Evolutionary conservation across 1,140 invertebrate genomes (phyloP), one percentile per base, ranked within the genome.

Genomic region (Ooceraea biroi): DNA sequence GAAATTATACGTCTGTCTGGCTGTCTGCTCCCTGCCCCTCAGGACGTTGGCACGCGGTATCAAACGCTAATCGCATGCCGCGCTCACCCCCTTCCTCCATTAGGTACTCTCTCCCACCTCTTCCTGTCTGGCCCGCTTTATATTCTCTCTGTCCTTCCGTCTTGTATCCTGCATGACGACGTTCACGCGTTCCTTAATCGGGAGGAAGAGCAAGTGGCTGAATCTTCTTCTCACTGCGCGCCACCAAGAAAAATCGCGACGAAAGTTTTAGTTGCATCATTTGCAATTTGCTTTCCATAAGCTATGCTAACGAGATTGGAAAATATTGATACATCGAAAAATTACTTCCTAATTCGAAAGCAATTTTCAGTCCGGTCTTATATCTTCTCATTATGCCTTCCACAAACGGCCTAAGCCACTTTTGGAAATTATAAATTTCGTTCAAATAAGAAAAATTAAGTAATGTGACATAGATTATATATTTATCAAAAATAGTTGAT

Each of bases 1-100:
- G 85, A 92, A 92, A 93, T 93, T 93, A 92, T 93, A 92, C 74
- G 92, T 93, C 92, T 92, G 91, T 92, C 90, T 92, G 87, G 86
- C 87, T 86, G 90, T 91, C 91, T 88, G 88, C 89, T 91, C 90
- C 87, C 82, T 36, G 85, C 82, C 85, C 84, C 91, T 91, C 88
- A 91, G 89, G 89, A 92, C 91, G 89, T 91, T 91, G 86, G 88
- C 91, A 89, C 90, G 87, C 87, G 87, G 84, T 86, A 88, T 88
- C 86, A 89, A 89, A 90, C 88, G 88, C 86, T 90, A 90, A 90
- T 89, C 87, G 87, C 88, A 90, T 90, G 84, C 89, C 86, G 85
- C 73, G 86, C 66, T 86, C 87, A 83, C 83, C 83, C 76, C 74
- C 58, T n/a, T 69, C 50, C 65, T 30, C 65, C 85, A 87, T 84